Base-by-base conservation (phyloP, 2,797 vertebrate species). In the Cottoperca gobio region DNA sequence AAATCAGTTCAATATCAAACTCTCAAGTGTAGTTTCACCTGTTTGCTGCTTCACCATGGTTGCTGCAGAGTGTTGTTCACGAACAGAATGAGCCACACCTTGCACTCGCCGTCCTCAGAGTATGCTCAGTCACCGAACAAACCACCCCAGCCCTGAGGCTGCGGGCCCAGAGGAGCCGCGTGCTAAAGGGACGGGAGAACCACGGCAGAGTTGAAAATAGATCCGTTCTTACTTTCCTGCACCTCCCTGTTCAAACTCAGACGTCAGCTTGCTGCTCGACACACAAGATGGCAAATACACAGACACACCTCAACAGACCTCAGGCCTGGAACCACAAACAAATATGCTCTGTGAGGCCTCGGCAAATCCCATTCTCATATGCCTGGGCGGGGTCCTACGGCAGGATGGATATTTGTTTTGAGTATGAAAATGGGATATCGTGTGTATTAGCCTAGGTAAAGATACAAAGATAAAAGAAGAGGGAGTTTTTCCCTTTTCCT, bases 181-280 rank as follows among this genome's bases (percentile, higher is more conserved):
- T 64, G 75, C 39, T 23, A 54, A 66, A 28, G 64, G 63, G 70
- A 58, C 82, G 80, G 53, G 68, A 76, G 83, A 91, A 93, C 90
- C 90, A 88, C 91, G 83, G 80, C 63, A 42, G 50, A 55, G 80
- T 83, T 93, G 92, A 85, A 92, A 92, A 91, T 93, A 93, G 90
- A 89, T 53, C 35, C 26, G 53, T 84, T 59, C 61, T 78, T 74
- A 76, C 73, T 79, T 83, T 73, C 72, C 48, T 64, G 78, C 81
- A 53, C 79, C 87, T 88, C 89, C 86, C 85, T 82, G 55, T 68
- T 86, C 75, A 50, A 76, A 81, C 68, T 79, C 73, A 66, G 77
- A 86, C 69, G 78, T 89, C 86, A 78, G 79, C 76, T 75, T 28
- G 49, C 66, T 42, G 53, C 68, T 39, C 28, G 4, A 75, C 83